Evolutionary conservation across 64 coral and sea anemone genomes (phyloP).

Genomic region (Stichodactyla helianthus): DNA sequence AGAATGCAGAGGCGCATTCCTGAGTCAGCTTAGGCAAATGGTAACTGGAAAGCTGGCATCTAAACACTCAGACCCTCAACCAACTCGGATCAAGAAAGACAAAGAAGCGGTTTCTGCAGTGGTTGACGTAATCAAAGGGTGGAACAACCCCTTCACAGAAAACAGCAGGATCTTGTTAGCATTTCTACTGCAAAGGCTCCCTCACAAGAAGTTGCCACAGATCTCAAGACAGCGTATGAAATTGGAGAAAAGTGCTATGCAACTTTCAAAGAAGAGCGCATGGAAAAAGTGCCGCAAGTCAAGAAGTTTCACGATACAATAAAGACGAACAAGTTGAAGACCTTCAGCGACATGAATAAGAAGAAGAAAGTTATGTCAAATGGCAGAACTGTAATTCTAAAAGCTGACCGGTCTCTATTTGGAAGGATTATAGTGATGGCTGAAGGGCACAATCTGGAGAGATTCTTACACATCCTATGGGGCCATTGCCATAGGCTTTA

Average conservation of each 20-base stretch:
- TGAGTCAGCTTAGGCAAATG: not conserved
- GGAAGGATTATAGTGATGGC: conserved; percentile 41
- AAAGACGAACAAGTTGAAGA: conserved; percentile 19
- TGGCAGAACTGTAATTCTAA: conserved; percentile 46
- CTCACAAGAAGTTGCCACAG: not conserved
- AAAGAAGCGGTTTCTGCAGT: conserved; percentile 20
- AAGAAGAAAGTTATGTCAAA: conserved; percentile 40
- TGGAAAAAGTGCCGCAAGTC: conserved; percentile 11
- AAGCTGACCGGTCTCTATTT: conserved; percentile 51
- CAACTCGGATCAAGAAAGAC: conserved; percentile 18
- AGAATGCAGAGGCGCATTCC: conserved; percentile 14
- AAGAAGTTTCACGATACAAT: conserved; percentile 29
- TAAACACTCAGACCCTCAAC: conserved; percentile 17
- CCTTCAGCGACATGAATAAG: conserved; percentile 44
- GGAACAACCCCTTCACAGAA: conserved; percentile 22
- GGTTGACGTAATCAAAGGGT: not conserved
- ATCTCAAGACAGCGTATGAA: conserved; percentile 15
- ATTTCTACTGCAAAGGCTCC: conserved; percentile 29
- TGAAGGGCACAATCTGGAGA: conserved; percentile 25
- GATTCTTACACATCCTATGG: conserved; percentile 23
- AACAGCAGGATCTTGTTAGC: not conserved
- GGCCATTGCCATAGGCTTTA: conserved; percentile 38
- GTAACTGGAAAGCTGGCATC: not conserved
- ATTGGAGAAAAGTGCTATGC: conserved; percentile 6
- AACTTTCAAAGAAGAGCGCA: conserved; percentile 8